phyloP scores from a whole-genome alignment of 1,140 invertebrate species.

The Formica exsecta region DNA sequence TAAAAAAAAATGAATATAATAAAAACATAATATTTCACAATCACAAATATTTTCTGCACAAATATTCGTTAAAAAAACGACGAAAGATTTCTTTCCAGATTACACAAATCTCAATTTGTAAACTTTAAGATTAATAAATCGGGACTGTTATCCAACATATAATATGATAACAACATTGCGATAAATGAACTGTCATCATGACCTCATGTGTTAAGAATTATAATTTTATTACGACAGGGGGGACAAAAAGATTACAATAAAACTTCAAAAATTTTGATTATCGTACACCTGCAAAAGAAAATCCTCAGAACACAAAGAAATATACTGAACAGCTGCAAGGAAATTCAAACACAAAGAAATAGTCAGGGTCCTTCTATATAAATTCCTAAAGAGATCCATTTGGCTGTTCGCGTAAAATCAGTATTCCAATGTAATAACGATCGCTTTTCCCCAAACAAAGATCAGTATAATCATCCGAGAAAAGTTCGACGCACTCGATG shows the following conservation, averaged over 20 bases:
- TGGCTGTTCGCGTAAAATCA: background rate
- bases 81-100: background rate
- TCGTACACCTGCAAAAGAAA: background rate
- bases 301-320: background rate
- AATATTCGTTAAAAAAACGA: background rate
- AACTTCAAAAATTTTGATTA: background rate
- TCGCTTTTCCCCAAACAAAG: conserved; percentile 39
- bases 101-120: background rate
- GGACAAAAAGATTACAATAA: background rate
- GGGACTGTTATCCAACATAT: background rate
- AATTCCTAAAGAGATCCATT: background rate
- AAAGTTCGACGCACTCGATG: conserved; percentile 56
- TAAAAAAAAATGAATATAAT: background rate
- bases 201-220: background rate
- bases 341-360: no score
- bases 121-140: background rate
- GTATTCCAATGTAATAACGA: background rate
- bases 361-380: background rate
- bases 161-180: background rate
- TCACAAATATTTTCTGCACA: background rate
- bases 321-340: background rate
- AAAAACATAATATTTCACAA: background rate
- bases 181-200: background rate
- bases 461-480: background rate
- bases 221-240: background rate